Base-by-base conservation (phyloP, 2,888 invertebrate species). In the Colostygia pectinataria region DNA sequence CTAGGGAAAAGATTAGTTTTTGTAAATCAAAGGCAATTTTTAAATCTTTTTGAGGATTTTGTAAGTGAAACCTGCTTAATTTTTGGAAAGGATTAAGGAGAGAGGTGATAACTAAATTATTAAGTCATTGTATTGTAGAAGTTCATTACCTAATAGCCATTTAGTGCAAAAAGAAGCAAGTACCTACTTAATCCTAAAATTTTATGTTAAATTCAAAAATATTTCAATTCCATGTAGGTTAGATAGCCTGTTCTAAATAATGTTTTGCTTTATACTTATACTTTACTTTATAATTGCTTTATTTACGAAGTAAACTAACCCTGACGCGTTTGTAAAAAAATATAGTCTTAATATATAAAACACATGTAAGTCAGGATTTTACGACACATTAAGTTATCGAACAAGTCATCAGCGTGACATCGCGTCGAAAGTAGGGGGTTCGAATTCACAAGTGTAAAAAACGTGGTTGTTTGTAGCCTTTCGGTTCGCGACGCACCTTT, bases 351-450 rank as follows among this genome's bases (percentile, higher is more conserved):
- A 36, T 36, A 13, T 45, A 53, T 31, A 68, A 69, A 71, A 72
- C 61, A 54, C 52, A 48, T 70, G 66, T 68, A 68, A 57, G 53
- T 38, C 43, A 53, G 48, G 47, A 41, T 63, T 68, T 65, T 71
- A 71, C 67, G 67, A 74, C 77, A 75, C 75, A 74, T 79, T 76
- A 68, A 43, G 54, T 70, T 78, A 77, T 77, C 49, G 14, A 44
- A 56, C 47, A 50, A 31, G 28, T 7, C 45, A 57, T 57, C 54
- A 27, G 47, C 28, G 51, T 46, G 46, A 38, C 38, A 20, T 34
- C 28, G 20, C 29, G 29, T 40, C 40, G 50, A 44, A 46, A 42
- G 37, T 41, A 29, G 9, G 37, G 47, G 55, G 55, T 59, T 63
- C 40, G 57, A 52, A 20, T 34, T 40, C 12, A 6, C 4, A 9